Evolutionary conservation across 1,140 invertebrate genomes (phyloP).

Genomic region (Lethocerus indicus): DNA sequence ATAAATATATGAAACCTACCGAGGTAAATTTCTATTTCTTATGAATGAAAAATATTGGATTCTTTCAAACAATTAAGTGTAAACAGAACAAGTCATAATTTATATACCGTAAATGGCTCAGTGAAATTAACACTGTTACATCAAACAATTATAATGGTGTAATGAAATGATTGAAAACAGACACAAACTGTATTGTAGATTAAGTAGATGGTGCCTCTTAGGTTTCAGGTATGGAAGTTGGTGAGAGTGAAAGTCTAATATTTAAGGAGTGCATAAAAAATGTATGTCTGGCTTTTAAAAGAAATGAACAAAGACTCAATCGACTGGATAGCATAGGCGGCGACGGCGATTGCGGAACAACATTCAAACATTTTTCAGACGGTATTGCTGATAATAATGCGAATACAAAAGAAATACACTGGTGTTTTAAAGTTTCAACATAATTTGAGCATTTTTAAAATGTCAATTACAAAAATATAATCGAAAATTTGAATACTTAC

Average conservation of each 20-base stretch:
- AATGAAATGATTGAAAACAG: too few species aligned
- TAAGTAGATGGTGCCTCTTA: neutral
- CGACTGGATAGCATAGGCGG: slow-evolving; percentile 54
- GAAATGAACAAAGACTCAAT: slow-evolving; percentile 43
- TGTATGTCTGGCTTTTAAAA: slow-evolving; percentile 32
- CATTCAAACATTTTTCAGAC: slow-evolving; percentile 42
- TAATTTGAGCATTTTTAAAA: neutral
- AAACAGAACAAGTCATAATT: too few species aligned
- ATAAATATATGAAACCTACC: too few species aligned
- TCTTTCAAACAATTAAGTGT: too few species aligned
- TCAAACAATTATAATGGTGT: too few species aligned
- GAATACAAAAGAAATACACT: neutral
- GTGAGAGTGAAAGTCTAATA: slow-evolving; percentile 22
- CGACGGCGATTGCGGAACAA: slow-evolving; percentile 68
- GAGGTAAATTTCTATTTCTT: too few species aligned
- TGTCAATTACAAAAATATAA: neutral
- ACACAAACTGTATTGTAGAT: too few species aligned
- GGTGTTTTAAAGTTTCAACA: neutral
- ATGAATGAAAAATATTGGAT: too few species aligned
- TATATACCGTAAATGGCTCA: too few species aligned
- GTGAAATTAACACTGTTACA: too few species aligned
- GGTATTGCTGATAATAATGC: slow-evolving; percentile 22
- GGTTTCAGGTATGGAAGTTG: slow-evolving; percentile 23
- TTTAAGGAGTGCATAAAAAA: slow-evolving; percentile 29
- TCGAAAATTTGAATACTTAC: slow-evolving; percentile 1